Base-by-base conservation (phyloP, 2,113 vertebrate species). In the Ascaphus truei region DNA sequence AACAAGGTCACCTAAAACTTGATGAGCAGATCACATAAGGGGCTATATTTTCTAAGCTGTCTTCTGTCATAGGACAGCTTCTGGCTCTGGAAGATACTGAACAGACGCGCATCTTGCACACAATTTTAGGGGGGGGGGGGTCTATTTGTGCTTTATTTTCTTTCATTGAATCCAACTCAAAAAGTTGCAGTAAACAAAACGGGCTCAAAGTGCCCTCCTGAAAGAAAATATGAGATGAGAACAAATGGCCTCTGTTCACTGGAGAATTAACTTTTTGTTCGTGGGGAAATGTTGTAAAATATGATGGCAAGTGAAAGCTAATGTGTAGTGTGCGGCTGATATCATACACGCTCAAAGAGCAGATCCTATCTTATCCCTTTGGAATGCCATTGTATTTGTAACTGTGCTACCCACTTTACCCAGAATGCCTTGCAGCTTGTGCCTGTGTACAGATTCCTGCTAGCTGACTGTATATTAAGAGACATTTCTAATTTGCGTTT, bases 201-300 rank as follows among this genome's bases (percentile, higher is more conserved):
- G 34, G 10, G 45, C 52, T 71, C 33, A 71, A 61, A 71, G 66
- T 50, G 43, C 26, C 57, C 57, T 71, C 58, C 12, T 18, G 37
- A 71, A 60, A 52, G 67, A 52, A 51, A n/a, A n/a, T n/a, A n/a
- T 52, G 45, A 34, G 12, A 29, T 22, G 56, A 60, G 57, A 71
- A 71, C 67, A 71, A 45, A 31, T n/a, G 47, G 25, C 45, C 36
- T 71, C 57, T 71, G 67, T 71, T 71, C 45, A 41, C n/a, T 23
- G 31, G 45, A 71, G 45, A 71, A 71, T 61, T 61, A 18, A 52
- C 16, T 50, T 61, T 52, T 71, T 71, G 67, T 71, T 71, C 34
- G 37, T 16, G 37, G 45, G 34, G 20, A 52, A 50, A 13, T 34
- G 13, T 52, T 34, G 13, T 52, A 52, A 71, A 59, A 59, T 68